Conservation (phyloP, 2,797 vertebrate genomes). For the Sebastes taczanowskii region DNA sequence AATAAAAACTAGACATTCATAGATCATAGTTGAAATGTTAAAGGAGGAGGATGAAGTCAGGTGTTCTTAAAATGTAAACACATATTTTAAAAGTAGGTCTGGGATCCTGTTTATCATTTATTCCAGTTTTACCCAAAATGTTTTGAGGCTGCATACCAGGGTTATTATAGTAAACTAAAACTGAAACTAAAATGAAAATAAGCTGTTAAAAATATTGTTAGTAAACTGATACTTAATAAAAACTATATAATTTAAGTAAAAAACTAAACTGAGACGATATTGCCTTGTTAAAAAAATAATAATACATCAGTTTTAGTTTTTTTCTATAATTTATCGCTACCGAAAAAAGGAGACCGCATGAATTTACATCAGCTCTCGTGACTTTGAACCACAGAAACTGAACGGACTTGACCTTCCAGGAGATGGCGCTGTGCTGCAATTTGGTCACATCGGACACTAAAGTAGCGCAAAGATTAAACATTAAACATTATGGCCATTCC, state of each 20-base stretch:
- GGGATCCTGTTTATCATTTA: background rate
- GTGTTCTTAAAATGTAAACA: background rate
- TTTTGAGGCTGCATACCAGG: background rate
- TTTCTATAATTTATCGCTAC: no score
- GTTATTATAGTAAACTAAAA: background rate
- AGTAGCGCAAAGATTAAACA: no score
- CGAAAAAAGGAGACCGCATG: fast-evolving
- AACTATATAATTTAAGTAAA: background rate
- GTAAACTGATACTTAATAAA: background rate
- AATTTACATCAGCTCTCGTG: no score
- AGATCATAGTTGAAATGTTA: background rate
- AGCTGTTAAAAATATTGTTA: no score
- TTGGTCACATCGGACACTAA: no score
- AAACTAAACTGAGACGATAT: background rate
- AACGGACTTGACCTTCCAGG: no score
- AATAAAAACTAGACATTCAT: background rate
- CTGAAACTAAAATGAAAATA: no score
- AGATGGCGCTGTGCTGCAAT: no score
- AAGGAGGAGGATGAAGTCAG: background rate
- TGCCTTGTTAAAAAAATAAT: background rate
- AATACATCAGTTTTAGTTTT: no score
- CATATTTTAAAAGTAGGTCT: background rate
- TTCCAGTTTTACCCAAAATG: background rate
- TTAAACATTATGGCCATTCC: no score
- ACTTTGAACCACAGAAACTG: no score